Percentiles rank a stretch among this genome's conserved stretches.
Conservation (phyloP, 2,888 invertebrate species). For the Parnassius apollo region DNA sequence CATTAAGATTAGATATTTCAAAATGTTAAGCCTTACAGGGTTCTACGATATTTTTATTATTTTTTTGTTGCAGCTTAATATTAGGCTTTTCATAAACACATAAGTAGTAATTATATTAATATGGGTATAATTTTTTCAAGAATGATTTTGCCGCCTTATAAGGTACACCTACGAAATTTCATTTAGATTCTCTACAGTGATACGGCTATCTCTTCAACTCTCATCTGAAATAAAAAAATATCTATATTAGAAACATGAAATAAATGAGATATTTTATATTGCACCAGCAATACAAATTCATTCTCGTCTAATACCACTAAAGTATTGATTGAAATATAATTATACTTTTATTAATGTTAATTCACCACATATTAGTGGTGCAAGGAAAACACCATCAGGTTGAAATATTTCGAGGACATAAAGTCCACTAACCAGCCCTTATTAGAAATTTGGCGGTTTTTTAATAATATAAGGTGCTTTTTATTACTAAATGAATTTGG, state of each 20-base stretch:
- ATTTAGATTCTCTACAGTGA: constrained; percentile 72
- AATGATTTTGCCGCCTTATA: constrained; percentile 70
- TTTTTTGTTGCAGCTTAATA: constrained; percentile 69
- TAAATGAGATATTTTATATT: no score
- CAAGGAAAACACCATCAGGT: no score
- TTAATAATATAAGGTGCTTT: no score
- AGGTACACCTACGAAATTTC: constrained; percentile 77
- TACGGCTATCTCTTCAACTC: constrained; percentile 75
- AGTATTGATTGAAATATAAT: no score
- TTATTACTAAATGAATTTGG: no score
- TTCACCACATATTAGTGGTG: no score
- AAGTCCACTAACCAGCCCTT: no score
- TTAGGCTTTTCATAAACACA: constrained; percentile 76
- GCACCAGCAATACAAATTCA: no score
- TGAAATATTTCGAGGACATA: no score
- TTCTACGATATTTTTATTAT: constrained; percentile 62
- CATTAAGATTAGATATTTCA: constrained; percentile 70
- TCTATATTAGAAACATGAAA: background rate
- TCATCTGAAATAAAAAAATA: constrained; percentile 67
- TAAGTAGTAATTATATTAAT: constrained; percentile 55
- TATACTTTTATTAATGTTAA: no score
- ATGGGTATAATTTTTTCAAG: constrained; percentile 64
- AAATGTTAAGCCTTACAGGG: constrained; percentile 75
- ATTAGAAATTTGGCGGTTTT: no score
- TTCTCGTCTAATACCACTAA: no score